Base-by-base conservation (phyloP, 2,888 invertebrate genomes). In the Ophraella communa region DNA sequence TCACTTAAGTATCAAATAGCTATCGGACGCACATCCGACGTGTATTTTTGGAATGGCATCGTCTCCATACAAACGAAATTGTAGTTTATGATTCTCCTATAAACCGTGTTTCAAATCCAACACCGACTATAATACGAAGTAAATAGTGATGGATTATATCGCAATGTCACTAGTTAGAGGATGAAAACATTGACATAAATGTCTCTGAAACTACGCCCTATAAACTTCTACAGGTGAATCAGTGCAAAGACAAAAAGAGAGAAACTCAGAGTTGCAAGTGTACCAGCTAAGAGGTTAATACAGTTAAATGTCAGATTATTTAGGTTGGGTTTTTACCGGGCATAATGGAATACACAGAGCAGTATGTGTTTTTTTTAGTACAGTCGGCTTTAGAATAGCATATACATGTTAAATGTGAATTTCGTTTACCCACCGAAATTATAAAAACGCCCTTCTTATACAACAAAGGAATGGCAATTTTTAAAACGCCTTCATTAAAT, bases 121-220 rank as follows among this genome's bases (percentile, higher is more conserved):
- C 72, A 73, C n/a, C 72, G 75, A 73, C 75, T n/a, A 30, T 11
- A 30, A 8, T 74, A 74, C 71, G 75, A 76, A 76, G 79, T 81
- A 81, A 81, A 81, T 81, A 80, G 79, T 79, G 80, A 81, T 81
- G 80, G 80, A 81, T 81, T 81, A 80, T 80, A 78, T 75, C 58
- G 73, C 76, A 78, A 79, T 79, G 79, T 78, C 66, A 63, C 27
- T 42, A 64, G 64, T 64, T 62, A 59, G 60, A 53, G 62, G 65
- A 51, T 24, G 60, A 53, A 66, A 67, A 78, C 76, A 77, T 74
- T 73, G 78, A 77, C 78, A 76, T 72, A 74, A 74, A 60, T 75
- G 74, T n/a, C n/a, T 72, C 71, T 58, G 58, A 64, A 68, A 62
- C 68, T 20, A 64, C 60, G 56, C 62, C 62, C n/a, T n/a, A 64